Evolutionary conservation across 2,113 vertebrate genomes (phyloP), one percentile per base, ranked within the genome.

Genomic region (Megatriorchis doriae): DNA sequence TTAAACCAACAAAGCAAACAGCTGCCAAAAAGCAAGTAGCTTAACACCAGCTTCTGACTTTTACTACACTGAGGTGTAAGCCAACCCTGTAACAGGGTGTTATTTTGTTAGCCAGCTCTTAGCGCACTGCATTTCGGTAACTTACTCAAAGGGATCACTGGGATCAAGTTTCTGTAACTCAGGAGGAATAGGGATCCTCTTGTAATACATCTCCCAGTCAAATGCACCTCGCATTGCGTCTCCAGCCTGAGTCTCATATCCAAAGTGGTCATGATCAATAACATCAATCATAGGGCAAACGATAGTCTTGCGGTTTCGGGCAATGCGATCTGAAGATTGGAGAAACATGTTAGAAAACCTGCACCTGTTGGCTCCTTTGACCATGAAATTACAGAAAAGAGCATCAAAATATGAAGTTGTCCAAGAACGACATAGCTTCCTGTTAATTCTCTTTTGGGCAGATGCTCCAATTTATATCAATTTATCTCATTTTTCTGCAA

Each of bases 201-300:
- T 99, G 98, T 99, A 99, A 98, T 99, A 99, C 99, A 99, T 99
- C 96, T 99, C 99, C 99, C 99, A 99, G 98, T 99, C 99, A 32
- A 99, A 99, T 6, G 99, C 99, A 2, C 99, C 99, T 78, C 99
- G 95, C 99, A 99, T 99, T 27, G 99, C 99, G 1, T 99, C 99
- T 17, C 99, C 99, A 0, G 99, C 99, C 97, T 99, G 99, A 0
- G 99, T 99, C 97, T 99, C 99, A 0, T 99, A 99, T 42, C 98
- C 99, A 38, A 99, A 99, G 98, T 99, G 98, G 73, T 99, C 99
- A 2, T 99, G 99, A 93, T 99, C 99, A 48, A 99, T 99, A 25
- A 99, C 99, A 12, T 99, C 99, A 18, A 99, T 99, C 99, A 99
- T 99, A 0, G 99, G 99, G 84, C 99, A 99, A 58, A 99, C 99